A percentile compares a stretch with the other conserved stretches of the same genome.
Evolutionary conservation across 2,113 vertebrate genomes (phyloP).

Genomic region (Passerina amoena): DNA sequence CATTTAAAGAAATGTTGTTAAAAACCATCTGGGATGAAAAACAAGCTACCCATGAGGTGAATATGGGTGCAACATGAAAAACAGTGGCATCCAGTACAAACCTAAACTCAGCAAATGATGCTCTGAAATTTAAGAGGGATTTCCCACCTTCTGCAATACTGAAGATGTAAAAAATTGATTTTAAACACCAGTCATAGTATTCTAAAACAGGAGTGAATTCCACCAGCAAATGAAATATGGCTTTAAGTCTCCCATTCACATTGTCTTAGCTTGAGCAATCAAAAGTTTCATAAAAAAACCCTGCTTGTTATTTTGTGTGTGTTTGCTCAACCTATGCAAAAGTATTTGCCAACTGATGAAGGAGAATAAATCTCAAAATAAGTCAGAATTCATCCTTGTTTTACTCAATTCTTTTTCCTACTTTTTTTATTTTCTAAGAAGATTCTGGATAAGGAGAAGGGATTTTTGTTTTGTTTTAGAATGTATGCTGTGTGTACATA

Average conservation of each 20-base stretch:
- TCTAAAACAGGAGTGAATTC: background rate
- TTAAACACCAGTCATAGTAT: background rate
- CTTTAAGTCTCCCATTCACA: background rate
- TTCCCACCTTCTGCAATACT: background rate
- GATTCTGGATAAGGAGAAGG: background rate
- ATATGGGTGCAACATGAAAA: background rate
- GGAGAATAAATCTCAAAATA: background rate
- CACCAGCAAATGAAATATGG: background rate
- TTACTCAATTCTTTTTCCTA: background rate
- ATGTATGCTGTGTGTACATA: background rate
- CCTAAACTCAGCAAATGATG: background rate
- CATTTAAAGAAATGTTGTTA: background rate
- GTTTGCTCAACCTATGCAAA: background rate
- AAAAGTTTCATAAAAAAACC: background rate
- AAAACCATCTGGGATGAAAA: background rate
- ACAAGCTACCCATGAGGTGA: background rate
- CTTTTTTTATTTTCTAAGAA: background rate
- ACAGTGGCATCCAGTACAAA: background rate
- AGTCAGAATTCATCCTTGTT: background rate
- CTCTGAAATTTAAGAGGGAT: background rate
- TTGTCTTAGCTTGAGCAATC: background rate
- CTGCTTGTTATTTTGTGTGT: background rate
- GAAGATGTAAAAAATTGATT: background rate
- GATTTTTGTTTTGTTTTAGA: background rate
- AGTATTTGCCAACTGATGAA: background rate